phyloP scores from a whole-genome alignment of 2,113 vertebrate species.

The Sminthopsis crassicaudata region DNA sequence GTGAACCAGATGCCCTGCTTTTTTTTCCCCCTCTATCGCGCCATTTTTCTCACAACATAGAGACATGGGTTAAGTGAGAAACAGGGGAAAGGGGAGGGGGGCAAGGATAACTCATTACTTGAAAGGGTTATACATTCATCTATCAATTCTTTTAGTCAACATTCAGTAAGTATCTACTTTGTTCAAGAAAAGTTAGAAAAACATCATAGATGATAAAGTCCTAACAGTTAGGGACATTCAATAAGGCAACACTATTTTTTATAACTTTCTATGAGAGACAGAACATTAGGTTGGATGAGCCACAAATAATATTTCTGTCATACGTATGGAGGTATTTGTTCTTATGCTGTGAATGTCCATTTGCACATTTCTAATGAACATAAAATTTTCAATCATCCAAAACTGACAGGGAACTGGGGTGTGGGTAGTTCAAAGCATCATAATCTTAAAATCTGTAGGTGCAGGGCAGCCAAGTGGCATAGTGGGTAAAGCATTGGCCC shows the following conservation, averaged over 20 bases:
- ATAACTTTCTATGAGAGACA: neutral
- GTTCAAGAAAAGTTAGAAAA: neutral
- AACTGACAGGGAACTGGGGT: constrained; percentile 29
- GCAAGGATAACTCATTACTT: constrained; percentile 68
- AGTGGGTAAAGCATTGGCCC: too few species aligned
- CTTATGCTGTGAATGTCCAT: neutral
- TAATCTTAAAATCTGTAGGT: neutral
- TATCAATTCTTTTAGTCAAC: neutral
- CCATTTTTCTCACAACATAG: constrained; percentile 80
- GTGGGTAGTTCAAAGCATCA: constrained; percentile 2
- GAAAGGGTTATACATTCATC: constrained; percentile 48
- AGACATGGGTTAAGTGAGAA: constrained; percentile 78
- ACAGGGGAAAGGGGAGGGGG: constrained; percentile 56
- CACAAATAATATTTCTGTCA: neutral
- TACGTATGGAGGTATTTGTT: neutral
- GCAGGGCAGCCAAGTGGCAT: neutral
- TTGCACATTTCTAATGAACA: neutral
- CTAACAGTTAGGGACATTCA: neutral
- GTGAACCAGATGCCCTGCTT: constrained; percentile 81
- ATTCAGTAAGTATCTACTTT: neutral
- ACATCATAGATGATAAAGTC: neutral
- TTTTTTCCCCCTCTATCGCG: constrained; percentile 66
- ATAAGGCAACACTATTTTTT: neutral
- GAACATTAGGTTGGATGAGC: neutral
- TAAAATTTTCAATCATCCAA: constrained; percentile 4